Evolutionary conservation across 2,888 invertebrate species (phyloP).

Genomic region (Agrochola circellaris): DNA sequence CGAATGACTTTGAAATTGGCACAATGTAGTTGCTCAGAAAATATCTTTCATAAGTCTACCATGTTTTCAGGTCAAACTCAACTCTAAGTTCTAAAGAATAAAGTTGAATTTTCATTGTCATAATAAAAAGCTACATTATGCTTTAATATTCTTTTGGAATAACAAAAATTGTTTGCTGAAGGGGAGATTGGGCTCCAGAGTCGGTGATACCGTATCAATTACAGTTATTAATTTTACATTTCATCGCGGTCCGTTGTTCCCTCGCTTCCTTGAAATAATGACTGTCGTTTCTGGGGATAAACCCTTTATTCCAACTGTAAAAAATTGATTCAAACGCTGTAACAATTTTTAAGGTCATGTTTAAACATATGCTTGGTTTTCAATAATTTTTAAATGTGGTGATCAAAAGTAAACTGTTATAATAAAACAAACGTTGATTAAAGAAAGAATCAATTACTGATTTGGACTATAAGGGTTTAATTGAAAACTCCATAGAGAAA

Average conservation of each 20-base stretch:
- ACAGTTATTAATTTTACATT: conserved; percentile 70
- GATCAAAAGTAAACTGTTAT: neutral
- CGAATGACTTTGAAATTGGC: conserved; percentile 66
- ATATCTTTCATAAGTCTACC: conserved; percentile 40
- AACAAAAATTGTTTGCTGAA: conserved; percentile 64
- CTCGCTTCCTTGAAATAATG: conserved; percentile 48
- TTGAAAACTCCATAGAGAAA: neutral
- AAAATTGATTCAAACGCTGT: neutral
- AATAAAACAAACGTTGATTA: neutral
- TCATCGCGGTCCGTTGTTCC: conserved; percentile 51
- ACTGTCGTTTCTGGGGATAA: conserved; percentile 48
- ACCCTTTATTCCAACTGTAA: conserved; percentile 20
- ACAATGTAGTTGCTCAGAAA: conserved; percentile 59
- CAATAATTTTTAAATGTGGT: neutral
- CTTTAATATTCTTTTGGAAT: conserved; percentile 63
- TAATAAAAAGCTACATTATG: conserved; percentile 23
- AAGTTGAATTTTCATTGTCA: conserved; percentile 35
- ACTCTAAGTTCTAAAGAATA: conserved; percentile 8
- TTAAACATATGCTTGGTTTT: neutral
- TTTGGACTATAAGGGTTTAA: neutral
- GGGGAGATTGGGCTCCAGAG: conserved; percentile 60
- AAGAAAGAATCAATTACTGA: neutral
- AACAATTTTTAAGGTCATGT: neutral
- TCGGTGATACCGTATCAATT: conserved; percentile 66
- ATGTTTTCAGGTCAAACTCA: conserved; percentile 10